phyloP scores from a whole-genome alignment of 2,888 invertebrate genomes.

The Sepiola atlantica region DNA sequence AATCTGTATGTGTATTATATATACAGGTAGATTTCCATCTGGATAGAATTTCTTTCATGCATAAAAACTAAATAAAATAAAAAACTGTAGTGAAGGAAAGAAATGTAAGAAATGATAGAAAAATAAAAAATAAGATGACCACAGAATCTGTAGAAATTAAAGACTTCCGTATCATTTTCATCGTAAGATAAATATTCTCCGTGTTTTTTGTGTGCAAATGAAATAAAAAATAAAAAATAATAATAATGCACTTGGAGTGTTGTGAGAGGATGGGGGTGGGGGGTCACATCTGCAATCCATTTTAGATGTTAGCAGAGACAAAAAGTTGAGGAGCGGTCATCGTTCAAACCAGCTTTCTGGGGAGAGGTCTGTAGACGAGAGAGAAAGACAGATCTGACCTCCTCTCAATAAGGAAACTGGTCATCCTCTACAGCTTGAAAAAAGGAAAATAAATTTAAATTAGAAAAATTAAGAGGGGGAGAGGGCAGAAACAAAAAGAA shows the following conservation, averaged over 20 bases:
- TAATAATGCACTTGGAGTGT: not conserved
- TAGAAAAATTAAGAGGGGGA: not conserved
- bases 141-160: slow-evolving; percentile 32
- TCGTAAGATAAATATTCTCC: slow-evolving; percentile 4
- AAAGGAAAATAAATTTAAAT: not conserved
- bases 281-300: not conserved
- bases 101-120: not conserved
- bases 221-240: not conserved
- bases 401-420: not conserved
- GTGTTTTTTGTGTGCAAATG: not conserved
- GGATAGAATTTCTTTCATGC: slow-evolving; percentile 13
- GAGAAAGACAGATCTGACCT: not conserved
- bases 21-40: not conserved
- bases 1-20: not conserved
- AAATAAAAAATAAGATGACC: slow-evolving; percentile 8
- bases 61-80: not conserved
- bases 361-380: not conserved
- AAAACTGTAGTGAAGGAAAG: not conserved
- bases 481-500: not conserved
- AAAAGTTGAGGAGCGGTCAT: not conserved
- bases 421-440: not conserved
- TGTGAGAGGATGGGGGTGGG: too few species aligned
- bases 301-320: not conserved
- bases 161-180: not conserved
- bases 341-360: not conserved